Percentiles rank a stretch among this genome's conserved stretches.
phyloP scores from a whole-genome alignment of 2,888 invertebrate species.

The Tipula vernalis region DNA sequence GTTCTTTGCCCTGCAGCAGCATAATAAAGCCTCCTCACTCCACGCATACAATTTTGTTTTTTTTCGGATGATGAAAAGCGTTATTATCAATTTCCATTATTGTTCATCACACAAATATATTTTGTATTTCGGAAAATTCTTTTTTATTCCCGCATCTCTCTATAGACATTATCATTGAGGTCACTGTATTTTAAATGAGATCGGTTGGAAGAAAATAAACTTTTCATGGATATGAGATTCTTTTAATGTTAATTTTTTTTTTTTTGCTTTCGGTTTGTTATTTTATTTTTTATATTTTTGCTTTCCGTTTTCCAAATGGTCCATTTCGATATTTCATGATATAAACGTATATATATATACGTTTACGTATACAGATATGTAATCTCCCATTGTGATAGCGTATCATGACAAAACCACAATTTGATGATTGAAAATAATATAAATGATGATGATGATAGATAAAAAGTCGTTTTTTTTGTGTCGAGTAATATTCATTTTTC shows the following conservation, averaged over 20 bases:
- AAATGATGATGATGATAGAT: background rate
- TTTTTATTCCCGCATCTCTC: background rate
- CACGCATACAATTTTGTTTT: background rate
- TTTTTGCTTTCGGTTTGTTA: background rate
- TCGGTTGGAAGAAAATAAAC: background rate
- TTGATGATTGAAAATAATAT: background rate
- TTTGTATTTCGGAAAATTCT: background rate
- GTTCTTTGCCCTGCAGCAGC: background rate
- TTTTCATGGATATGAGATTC: background rate
- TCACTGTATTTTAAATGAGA: background rate
- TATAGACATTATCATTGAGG: background rate
- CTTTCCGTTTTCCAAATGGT: background rate
- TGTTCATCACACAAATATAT: background rate
- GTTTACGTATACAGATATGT: background rate
- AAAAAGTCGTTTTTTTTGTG: background rate
- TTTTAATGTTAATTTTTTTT: background rate
- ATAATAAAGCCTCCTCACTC: background rate
- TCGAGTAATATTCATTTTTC: background rate
- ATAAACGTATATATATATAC: background rate
- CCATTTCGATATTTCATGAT: background rate
- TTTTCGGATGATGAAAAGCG: background rate
- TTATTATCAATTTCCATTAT: background rate
- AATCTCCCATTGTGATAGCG: background rate
- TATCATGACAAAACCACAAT: background rate
- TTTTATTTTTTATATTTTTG: background rate